Base-by-base conservation (phyloP, 2,888 invertebrate genomes). In the Spialia ferax region DNA sequence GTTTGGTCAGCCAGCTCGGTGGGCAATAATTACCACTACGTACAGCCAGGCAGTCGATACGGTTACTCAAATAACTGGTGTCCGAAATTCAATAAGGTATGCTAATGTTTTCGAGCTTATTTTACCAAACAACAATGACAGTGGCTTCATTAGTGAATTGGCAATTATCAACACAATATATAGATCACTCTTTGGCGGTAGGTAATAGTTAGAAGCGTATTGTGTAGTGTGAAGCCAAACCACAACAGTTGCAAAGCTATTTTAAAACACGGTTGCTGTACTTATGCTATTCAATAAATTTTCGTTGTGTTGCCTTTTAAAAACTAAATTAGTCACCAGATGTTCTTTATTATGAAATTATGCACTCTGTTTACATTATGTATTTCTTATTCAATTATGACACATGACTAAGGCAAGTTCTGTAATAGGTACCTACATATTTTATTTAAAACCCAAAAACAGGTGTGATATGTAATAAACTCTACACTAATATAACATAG, bases 1-100 rank as follows among this genome's bases (percentile, higher is more conserved):
- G 95, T 96, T 89, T 96, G 96, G 96, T 96, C 96, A 82, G 96
- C 96, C 84, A 94, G 95, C 85, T 94, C 95, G 79, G 94, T 94
- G 87, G 96, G 91, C 81, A 91, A 91, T 88, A 92, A 91, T 88
- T 89, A 88, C 81, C 87, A 86, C 80, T 84, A 81, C 81, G 86
- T 83, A 79, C 84, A 87, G 80, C 87, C 87, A 80, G 83, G 85
- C 82, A 87, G 87, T 84, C 89, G 91, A 79, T 87, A 86, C 86
- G 82, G 83, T 80, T 84, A 86, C 71, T 85, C 87, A 82, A 87
- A 87, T 87, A 91, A 80, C 79, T 93, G 93, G 92, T 92, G 91
- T 83, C 87, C 93, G 75, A 93, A 93, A 83, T 81, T 87, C 68
- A 88, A 83, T 81, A 90, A 93, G 93, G 93, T 93, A 93, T 83